These are phyloP conservation scores for Drepana falcataria DNA, from an alignment of 2,888 invertebrate genomes.

Conservation along the genomic window DNA sequence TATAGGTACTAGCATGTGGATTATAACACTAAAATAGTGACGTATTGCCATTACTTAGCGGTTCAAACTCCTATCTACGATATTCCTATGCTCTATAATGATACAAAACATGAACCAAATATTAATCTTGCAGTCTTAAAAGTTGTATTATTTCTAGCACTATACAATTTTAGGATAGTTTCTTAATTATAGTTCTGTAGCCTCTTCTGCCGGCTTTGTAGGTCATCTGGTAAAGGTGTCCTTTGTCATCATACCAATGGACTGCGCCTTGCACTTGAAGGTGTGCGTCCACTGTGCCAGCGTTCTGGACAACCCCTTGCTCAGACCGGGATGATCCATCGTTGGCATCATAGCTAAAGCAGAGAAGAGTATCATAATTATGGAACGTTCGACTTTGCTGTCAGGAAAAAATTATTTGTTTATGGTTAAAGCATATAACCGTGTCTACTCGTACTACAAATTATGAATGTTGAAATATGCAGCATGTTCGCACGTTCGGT, in stretches of 20 bases:
- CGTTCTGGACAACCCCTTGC: conserved; percentile 52
- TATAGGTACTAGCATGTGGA: too few species aligned
- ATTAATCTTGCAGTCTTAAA: background rate
- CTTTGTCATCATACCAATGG: conserved; percentile 68
- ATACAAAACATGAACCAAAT: too few species aligned
- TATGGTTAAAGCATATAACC: too few species aligned
- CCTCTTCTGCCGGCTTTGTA: conserved; percentile 74
- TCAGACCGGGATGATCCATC: conserved; percentile 78
- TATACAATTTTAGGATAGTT: conserved; percentile 36
- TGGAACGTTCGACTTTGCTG: too few species aligned
- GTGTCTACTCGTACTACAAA: too few species aligned
- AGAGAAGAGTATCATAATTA: background rate
- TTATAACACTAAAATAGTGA: too few species aligned
- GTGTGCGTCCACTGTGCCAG: conserved; percentile 56
- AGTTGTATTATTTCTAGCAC: conserved; percentile 2
- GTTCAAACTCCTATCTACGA: too few species aligned
- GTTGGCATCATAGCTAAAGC: conserved; percentile 68
- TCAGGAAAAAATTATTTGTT: too few species aligned
- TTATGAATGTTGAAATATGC: too few species aligned
- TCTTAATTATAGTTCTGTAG: conserved; percentile 67
- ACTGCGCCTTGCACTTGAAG: conserved; percentile 64
- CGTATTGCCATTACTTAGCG: too few species aligned
- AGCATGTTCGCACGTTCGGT: too few species aligned
- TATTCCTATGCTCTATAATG: too few species aligned
- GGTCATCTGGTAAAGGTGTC: conserved; percentile 70